Evolutionary conservation across 2,113 vertebrate species (phyloP).

Genomic region (Pelvicachromis taeniatus): DNA sequence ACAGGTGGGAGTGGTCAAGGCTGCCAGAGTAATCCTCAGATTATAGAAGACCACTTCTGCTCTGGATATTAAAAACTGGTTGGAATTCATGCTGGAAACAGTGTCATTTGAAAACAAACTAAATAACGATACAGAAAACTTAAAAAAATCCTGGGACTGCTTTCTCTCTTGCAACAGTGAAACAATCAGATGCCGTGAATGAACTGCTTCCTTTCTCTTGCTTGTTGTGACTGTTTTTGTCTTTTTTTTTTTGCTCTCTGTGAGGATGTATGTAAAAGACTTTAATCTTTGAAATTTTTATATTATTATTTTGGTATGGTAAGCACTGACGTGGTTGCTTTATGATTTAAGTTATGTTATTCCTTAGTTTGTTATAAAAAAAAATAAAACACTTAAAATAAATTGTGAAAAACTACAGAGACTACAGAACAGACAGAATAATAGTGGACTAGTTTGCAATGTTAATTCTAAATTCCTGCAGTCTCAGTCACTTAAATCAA

Average conservation of each 20-base stretch:
- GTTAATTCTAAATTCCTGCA: neutral
- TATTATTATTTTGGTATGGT: neutral
- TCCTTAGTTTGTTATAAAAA: neutral
- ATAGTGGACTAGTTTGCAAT: slow-evolving; percentile 8
- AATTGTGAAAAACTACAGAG: neutral
- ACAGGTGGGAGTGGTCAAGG: neutral
- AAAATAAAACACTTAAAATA: neutral
- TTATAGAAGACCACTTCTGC: neutral
- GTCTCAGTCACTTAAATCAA: slow-evolving; percentile 19
- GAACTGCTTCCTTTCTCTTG: neutral
- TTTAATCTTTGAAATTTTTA: neutral
- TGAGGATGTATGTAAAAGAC: neutral
- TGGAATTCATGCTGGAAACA: neutral
- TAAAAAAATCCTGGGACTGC: neutral
- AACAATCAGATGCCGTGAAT: neutral
- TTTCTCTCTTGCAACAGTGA: neutral
- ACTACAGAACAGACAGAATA: slow-evolving; percentile 19
- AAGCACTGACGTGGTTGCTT: neutral
- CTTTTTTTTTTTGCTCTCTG: neutral
- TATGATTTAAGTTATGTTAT: neutral
- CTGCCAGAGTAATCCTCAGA: neutral
- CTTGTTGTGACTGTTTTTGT: neutral
- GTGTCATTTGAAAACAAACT: neutral
- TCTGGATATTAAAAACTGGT: neutral
- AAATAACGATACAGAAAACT: neutral